Conservation (phyloP, 2,888 invertebrate species). For the Cephus spinipes region DNA sequence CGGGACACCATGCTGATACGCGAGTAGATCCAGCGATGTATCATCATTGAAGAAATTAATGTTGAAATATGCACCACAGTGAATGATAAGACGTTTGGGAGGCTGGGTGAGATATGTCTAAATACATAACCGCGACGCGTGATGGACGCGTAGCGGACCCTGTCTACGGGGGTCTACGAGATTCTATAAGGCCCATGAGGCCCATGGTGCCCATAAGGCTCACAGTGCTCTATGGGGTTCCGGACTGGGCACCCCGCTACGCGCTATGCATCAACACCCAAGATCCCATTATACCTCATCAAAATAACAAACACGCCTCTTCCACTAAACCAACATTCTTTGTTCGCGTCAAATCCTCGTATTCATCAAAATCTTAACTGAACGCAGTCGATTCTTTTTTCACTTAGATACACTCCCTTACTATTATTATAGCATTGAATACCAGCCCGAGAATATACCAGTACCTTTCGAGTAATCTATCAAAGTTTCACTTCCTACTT, state of each 20-base stretch:
- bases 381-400: conserved; percentile 7
- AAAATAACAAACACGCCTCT: conserved; percentile 64
- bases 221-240: conserved; percentile 19
- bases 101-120: conserved; percentile 57
- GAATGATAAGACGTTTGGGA: conserved; percentile 37
- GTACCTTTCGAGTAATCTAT: not conserved
- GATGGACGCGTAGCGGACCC: conserved; percentile 63
- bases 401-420: not conserved
- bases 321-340: conserved; percentile 63
- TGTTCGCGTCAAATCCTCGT: conserved; percentile 54
- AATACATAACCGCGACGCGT: conserved; percentile 63
- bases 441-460: not conserved
- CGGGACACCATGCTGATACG: conserved; percentile 49
- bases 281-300: conserved; percentile 64
- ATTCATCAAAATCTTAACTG: conserved; percentile 61
- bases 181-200: conserved; percentile 17
- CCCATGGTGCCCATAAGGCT: conserved; percentile 13
- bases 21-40: conserved; percentile 50
- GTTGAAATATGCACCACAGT: conserved; percentile 52
- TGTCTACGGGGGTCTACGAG: conserved; percentile 54
- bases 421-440: not conserved
- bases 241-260: conserved; percentile 58
- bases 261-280: conserved; percentile 66
- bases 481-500: not conserved
- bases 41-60: conserved; percentile 59